A percentile compares a stretch with the other conserved stretches of the same genome.
Evolutionary conservation across 2,113 vertebrate species (phyloP).

Genomic region (Stegostoma tigrinum): DNA sequence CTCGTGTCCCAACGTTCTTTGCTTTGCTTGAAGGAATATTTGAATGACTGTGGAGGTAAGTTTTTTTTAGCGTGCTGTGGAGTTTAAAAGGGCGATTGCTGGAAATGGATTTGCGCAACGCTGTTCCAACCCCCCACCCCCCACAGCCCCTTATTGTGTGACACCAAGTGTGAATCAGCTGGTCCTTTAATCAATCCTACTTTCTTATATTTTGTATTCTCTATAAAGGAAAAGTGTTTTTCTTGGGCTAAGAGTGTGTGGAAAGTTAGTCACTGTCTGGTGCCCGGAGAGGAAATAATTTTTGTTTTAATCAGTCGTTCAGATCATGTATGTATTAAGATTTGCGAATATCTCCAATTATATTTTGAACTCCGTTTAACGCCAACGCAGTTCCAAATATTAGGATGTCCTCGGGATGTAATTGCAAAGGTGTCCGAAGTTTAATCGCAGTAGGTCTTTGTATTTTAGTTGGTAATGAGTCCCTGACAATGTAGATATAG

Average conservation of each 20-base stretch:
- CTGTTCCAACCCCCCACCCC: too few species aligned
- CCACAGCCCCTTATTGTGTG: neutral
- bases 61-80: neutral
- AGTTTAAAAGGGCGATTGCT: neutral
- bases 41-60: conserved; percentile 36
- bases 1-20: conserved; percentile 38
- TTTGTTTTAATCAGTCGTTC: neutral
- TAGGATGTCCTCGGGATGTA: neutral
- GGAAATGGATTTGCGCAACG: neutral
- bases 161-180: neutral
- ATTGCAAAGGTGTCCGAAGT: neutral
- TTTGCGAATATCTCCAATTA: neutral
- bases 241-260: neutral
- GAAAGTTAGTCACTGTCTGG: neutral
- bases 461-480: neutral
- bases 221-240: neutral
- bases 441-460: neutral
- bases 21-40: conserved; percentile 38
- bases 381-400: neutral
- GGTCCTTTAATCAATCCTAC: neutral
- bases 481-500: neutral
- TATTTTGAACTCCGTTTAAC: neutral
- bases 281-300: neutral
- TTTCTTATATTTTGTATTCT: neutral
- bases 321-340: neutral